Conservation (phyloP, 23 tunicate genomes). For the Clavelina lepadiformis region DNA sequence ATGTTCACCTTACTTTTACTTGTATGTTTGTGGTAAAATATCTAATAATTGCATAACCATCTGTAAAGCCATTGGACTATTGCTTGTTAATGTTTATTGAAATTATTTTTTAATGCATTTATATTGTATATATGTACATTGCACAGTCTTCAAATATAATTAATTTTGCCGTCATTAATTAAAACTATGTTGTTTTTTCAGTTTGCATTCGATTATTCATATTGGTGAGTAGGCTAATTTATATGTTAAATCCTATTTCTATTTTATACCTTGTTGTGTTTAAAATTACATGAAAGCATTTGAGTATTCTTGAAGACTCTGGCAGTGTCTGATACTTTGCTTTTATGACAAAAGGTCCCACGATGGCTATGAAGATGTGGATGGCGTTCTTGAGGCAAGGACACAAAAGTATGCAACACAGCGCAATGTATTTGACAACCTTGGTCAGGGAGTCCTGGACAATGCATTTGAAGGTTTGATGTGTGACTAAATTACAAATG, state of each 20-base stretch:
- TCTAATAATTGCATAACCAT: not conserved
- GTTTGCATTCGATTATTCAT: conserved; percentile 93
- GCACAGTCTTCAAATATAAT: not conserved
- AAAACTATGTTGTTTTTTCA: conserved; percentile 27
- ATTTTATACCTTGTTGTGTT: not conserved
- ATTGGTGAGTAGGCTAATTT: conserved; percentile 96
- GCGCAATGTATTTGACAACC: conserved; percentile 87
- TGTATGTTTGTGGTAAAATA: not conserved
- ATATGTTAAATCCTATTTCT: not conserved
- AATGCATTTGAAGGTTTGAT: conserved; percentile 99
- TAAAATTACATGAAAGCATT: not conserved
- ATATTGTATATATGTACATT: not conserved
- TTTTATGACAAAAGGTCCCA: conserved; percentile 66
- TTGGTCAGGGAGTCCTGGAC: conserved; percentile 96
- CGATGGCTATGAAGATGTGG: conserved; percentile 87
- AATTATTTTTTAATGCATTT: not conserved
- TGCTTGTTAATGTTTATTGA: not conserved
- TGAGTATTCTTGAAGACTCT: not conserved
- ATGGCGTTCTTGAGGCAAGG: conserved; percentile 51
- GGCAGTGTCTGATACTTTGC: not conserved
- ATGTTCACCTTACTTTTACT: not conserved
- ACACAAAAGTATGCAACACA: conserved; percentile 80
- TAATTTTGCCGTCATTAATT: not conserved
- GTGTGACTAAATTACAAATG: no score
- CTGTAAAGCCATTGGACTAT: not conserved